Evolutionary conservation across 1,140 invertebrate genomes (phyloP), one percentile per base, ranked within the genome.

Genomic region (Micrasema minimum): DNA sequence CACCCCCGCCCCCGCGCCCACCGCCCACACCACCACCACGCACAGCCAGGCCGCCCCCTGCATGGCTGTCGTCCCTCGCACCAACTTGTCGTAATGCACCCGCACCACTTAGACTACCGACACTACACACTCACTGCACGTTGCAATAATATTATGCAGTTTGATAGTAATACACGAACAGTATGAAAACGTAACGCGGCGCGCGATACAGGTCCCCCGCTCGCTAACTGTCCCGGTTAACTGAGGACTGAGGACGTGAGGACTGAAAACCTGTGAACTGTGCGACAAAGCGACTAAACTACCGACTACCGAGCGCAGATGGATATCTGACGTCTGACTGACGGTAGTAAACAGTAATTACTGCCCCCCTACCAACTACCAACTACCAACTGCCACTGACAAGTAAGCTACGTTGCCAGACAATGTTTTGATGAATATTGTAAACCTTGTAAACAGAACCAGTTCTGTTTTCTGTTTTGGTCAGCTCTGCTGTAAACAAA

Each of bases 361-460:
- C 20, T 48, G 26, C 31, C 26, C 23, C 23, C 18, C 2, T 22
- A 18, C 51, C 51, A 26, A 55, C 51, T 16, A 35, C 23, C 7
- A 12, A 5, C 16, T 48, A 22, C 20, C 16, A 18, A 48, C 18
- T 20, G 10, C n/a, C 46, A 18, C 3, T 12, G 43, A 45, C 3
- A 3, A 45, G 43, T 3, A 31, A 20, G 51, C 51, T 31, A 35
- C 14, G 51, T 55, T 55, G 51, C 51, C 51, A 55, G 26, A 55
- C 14, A 35, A 14, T 31, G 51, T n/a, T 12, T 12, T 26, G 51
- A 22, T 55, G 26, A 31, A 31, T 4, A 26, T 55, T 20, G 23
- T 51, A 18, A 43, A 23, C 14, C 48, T n/a, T 55, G 51, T 55
- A 55, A 55, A 55, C 51, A 55, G 11, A 55, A 55, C 10, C 10